Conservation (phyloP, 2,113 vertebrate species). For the Hassar affinis region DNA sequence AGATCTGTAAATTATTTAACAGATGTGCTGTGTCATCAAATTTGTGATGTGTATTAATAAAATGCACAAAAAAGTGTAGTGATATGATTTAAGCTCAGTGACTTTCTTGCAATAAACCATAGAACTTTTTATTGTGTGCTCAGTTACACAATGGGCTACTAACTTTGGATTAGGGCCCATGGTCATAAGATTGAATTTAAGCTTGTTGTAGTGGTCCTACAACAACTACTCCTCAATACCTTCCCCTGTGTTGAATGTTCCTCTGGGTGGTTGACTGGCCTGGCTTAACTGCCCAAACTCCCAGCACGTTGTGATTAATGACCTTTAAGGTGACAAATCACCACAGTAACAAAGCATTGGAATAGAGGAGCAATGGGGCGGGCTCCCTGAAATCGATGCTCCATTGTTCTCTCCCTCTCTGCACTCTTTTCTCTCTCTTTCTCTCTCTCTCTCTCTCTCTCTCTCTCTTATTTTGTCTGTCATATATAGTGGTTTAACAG, state of each 20-base stretch:
- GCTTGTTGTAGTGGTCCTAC: constrained; percentile 31
- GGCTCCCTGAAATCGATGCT: constrained; percentile 61
- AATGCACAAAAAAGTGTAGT: background rate
- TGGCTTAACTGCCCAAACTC: constrained; percentile 50
- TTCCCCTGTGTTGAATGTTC: constrained; percentile 17
- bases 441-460: constrained; percentile 20
- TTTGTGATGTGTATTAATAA: background rate
- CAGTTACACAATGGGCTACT: constrained; percentile 27
- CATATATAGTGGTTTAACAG: constrained; percentile 24
- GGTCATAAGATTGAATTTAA: constrained; percentile 24
- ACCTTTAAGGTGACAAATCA: constrained; percentile 68
- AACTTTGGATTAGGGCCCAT: constrained; percentile 17
- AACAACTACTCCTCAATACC: background rate
- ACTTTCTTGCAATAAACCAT: constrained; percentile 1
- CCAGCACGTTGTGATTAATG: constrained; percentile 66
- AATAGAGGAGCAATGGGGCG: constrained; percentile 43
- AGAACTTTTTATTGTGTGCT: background rate
- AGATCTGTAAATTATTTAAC: background rate
- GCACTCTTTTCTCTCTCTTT: constrained; percentile 13
- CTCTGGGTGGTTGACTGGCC: constrained; percentile 57
- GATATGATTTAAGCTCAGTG: background rate
- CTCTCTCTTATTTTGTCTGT: constrained; percentile 1
- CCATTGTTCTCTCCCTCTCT: constrained; percentile 54
- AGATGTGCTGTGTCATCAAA: background rate
- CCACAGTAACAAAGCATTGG: constrained; percentile 52